phyloP scores from a whole-genome alignment of 2,888 invertebrate species.

The Melipona beecheii region DNA sequence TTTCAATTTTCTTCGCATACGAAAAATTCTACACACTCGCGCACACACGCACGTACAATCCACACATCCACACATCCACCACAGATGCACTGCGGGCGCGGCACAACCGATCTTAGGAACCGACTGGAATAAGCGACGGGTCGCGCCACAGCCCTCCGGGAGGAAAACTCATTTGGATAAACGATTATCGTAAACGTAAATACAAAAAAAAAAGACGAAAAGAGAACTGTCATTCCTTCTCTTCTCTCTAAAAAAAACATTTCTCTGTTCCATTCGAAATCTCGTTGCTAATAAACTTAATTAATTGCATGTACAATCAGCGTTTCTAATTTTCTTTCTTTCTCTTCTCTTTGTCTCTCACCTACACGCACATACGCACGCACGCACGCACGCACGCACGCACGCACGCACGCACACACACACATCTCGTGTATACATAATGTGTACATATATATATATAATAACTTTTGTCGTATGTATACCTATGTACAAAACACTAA shows the following conservation, averaged over 20 bases:
- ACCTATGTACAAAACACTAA: constrained; percentile 81
- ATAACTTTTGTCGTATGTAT: constrained; percentile 59
- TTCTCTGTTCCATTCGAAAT: constrained; percentile 41
- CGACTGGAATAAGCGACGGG: constrained; percentile 73
- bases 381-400: constrained; percentile 10
- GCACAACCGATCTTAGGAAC: constrained; percentile 76
- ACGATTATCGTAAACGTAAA: constrained; percentile 47
- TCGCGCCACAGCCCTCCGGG: constrained; percentile 31
- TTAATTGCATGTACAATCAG: constrained; percentile 7
- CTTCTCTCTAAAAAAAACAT: constrained; percentile 16
- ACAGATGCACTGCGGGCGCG: constrained; percentile 20
- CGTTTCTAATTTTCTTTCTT: background rate
- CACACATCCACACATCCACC: constrained; percentile 19
- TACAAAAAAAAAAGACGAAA: constrained; percentile 21
- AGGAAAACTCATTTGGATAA: constrained; percentile 60
- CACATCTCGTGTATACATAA: constrained; percentile 25
- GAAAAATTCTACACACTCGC: constrained; percentile 18
- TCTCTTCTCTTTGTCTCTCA: background rate
- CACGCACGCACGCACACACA: constrained; percentile 13
- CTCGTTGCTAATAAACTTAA: constrained; percentile 21
- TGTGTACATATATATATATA: constrained; percentile 56
- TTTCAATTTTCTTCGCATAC: background rate
- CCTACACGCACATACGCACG: background rate
- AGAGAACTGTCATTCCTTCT: constrained; percentile 24
- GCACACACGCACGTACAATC: background rate